phyloP scores from a whole-genome alignment of 2,113 vertebrate genomes.

The Capreolus pygargus region DNA sequence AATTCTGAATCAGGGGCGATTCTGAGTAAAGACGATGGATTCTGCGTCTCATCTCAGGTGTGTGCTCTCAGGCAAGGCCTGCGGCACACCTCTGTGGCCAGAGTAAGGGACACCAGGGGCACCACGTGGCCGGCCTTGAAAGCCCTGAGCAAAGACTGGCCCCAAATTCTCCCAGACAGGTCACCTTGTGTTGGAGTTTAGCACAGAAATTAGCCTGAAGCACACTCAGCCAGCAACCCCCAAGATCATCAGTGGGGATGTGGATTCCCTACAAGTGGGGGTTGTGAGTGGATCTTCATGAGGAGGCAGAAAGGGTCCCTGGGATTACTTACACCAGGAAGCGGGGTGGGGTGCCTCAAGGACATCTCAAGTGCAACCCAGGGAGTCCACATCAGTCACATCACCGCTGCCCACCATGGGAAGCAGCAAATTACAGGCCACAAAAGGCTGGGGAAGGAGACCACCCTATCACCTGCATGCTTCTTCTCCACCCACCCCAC shows the following conservation, averaged over 20 bases:
- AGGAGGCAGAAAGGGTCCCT: background rate
- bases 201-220: background rate
- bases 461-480: fast-evolving
- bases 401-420: background rate
- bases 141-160: background rate
- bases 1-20: background rate
- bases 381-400: background rate
- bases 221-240: background rate
- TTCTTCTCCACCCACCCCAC: background rate
- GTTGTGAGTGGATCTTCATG: background rate
- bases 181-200: background rate
- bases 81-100: background rate
- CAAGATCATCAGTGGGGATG: background rate
- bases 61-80: background rate
- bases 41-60: background rate
- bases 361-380: background rate
- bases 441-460: background rate
- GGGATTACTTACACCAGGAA: background rate
- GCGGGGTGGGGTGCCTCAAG: background rate
- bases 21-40: background rate
- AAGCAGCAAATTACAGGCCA: background rate
- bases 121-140: background rate
- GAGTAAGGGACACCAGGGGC: background rate
- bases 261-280: background rate
- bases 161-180: background rate